A percentile compares a stretch with the other conserved stretches of the same genome.
Conservation (phyloP, 2,113 vertebrate species). For the Pteronura brasiliensis region DNA sequence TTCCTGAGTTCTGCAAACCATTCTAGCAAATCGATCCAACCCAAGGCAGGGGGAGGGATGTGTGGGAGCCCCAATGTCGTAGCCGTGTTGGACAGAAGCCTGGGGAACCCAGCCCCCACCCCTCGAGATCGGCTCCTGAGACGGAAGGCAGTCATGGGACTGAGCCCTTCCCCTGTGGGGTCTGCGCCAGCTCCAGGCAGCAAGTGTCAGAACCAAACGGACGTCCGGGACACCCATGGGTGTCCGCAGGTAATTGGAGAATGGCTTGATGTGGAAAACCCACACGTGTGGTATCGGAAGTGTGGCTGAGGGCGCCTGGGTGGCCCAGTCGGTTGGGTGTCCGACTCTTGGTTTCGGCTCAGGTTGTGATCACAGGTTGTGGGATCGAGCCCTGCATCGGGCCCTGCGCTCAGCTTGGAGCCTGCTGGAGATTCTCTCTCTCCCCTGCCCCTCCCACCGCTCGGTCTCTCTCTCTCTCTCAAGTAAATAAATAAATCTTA, state of each 20-base stretch:
- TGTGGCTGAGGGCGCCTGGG: neutral
- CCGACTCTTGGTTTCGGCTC: neutral
- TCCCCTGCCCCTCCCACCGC: neutral
- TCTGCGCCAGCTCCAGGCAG: neutral
- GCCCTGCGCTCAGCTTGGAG: neutral
- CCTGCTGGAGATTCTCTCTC: neutral
- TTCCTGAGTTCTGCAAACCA: neutral
- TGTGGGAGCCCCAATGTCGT: neutral
- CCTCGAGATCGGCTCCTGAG: neutral
- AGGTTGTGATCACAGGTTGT: neutral
- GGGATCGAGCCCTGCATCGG: neutral
- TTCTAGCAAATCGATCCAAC: neutral
- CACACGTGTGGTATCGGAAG: neutral
- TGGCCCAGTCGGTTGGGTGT: neutral
- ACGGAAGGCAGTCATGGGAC: neutral
- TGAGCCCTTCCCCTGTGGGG: neutral
- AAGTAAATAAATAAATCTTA: neutral
- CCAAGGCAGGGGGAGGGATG: neutral
- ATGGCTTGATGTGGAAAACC: no score
- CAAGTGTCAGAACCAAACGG: no score
- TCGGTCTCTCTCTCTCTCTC: neutral
- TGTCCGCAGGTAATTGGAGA: neutral
- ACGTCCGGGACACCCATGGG: neutral
- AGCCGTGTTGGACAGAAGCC: neutral
- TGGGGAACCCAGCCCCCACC: neutral